Base-by-base conservation (phyloP, 2,888 invertebrate genomes). In the Plebejus melissa region DNA sequence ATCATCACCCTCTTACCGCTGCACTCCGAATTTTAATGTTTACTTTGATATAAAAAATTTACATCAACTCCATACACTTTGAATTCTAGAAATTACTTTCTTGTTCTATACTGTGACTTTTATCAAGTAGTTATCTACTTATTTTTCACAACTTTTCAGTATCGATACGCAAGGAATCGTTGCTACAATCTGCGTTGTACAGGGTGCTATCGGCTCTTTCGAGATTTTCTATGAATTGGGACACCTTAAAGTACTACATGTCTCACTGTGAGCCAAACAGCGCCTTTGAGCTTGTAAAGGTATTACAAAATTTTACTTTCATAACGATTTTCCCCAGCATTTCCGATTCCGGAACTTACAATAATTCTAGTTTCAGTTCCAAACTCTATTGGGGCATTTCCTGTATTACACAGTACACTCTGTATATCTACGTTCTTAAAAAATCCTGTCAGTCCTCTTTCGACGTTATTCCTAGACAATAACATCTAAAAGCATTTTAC, bases 251-350 rank as follows among this genome's bases (percentile, higher is more conserved):
- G 72, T 9, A 71, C 4, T 71, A 22, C 79, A 13, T 82, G 78
- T n/a, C 75, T 77, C 4, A 77, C 75, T 5, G 75, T 79, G 50
- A 75, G 76, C 4, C 74, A 75, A 0, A 76, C 79, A 7, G 77
- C 77, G 22, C 82, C 77, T 69, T 22, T 32, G 74, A 76, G 22
- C 46, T 77, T 46, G 54, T 77, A 5, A 69, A 32, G 70, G 78
- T 46, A 22, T 69, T 46, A 69, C 28, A 60, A 22, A 41, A 4
- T 46, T 60, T 65, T 65, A 16, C 28, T 4, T 7, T 13, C 65
- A 4, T 65, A 0, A 5, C 13, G 11, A 4, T 65, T 65, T 65
- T 13, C 0, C 1, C 11, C 28, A 16, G 54, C 54, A 4, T 54
- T 54, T 54, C 54, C 4, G 16, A 54, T 54, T 54, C 54, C 54